A percentile compares a stretch with the other conserved stretches of the same genome.
These are phyloP conservation scores for Lamprologus tigripictilis DNA, from an alignment of 2,113 vertebrate species.

Conservation along the genomic window DNA sequence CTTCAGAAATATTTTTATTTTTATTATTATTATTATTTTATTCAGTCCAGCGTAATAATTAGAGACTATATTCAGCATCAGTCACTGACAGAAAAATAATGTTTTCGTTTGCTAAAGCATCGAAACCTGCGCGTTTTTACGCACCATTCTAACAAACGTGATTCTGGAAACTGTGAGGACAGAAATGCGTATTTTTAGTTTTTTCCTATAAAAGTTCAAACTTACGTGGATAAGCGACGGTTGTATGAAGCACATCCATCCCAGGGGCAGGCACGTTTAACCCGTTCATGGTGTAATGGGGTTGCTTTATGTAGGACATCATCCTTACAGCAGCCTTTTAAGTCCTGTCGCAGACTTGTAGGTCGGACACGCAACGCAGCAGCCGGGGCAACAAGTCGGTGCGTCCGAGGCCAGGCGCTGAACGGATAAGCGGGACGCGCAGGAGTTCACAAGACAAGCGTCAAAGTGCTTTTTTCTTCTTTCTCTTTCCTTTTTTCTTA, in stretches of 20 bases:
- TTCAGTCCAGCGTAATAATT: neutral
- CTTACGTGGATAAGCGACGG: slow-evolving; percentile 82
- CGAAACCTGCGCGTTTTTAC: slow-evolving; percentile 13
- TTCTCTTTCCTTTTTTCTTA: neutral
- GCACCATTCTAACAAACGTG: neutral
- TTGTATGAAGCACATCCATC: slow-evolving; percentile 80
- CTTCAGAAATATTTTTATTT: neutral
- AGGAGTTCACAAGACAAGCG: neutral
- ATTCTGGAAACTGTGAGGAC: neutral
- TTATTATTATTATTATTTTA: neutral
- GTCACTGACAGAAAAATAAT: fast-evolving
- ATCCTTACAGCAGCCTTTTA: slow-evolving; percentile 63
- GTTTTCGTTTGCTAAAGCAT: neutral
- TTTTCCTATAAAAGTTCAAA: neutral
- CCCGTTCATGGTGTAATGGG: slow-evolving; percentile 81
- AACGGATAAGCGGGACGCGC: neutral
- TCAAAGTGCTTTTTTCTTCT: neutral
- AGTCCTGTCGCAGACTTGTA: slow-evolving; percentile 39
- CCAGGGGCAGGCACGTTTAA: slow-evolving; percentile 72
- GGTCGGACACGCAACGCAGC: slow-evolving; percentile 36
- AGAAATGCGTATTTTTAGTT: fast-evolving
- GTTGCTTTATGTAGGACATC: slow-evolving; percentile 86
- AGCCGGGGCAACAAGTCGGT: neutral
- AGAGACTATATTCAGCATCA: neutral
- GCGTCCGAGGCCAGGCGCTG: neutral